These are phyloP conservation scores for Pseudorhombus dupliciocellatus DNA, from an alignment of 2,113 vertebrate species.

Conservation along the genomic window DNA sequence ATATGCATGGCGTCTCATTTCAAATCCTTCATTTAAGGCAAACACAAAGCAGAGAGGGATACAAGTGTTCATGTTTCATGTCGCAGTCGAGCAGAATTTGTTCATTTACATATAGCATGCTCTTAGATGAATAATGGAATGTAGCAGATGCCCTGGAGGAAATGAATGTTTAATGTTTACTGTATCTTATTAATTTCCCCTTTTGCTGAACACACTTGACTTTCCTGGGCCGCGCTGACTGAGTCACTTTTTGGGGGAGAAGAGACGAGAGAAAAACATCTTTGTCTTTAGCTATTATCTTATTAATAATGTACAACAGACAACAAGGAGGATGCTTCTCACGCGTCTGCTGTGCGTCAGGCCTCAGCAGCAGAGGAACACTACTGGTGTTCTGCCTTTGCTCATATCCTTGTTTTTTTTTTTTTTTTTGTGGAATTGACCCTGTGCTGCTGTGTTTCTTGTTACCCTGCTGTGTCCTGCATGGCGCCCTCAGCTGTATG, in stretches of 20 bases:
- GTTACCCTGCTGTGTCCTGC: slow-evolving; percentile 17
- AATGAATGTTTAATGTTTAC: slow-evolving; percentile 72
- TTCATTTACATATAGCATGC: slow-evolving; percentile 64
- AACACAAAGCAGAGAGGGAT: slow-evolving; percentile 25
- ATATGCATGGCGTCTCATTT: slow-evolving; percentile 44
- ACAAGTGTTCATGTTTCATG: slow-evolving; percentile 56
- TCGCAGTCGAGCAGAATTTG: slow-evolving; percentile 57
- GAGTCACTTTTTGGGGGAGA: slow-evolving; percentile 16
- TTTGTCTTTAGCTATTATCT: slow-evolving; percentile 7
- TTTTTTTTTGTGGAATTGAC: neutral
- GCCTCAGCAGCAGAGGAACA: neutral
- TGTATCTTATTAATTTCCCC: slow-evolving; percentile 64
- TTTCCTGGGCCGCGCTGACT: slow-evolving; percentile 27
- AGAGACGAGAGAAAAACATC: slow-evolving; percentile 7
- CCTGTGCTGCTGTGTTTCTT: slow-evolving; percentile 11
- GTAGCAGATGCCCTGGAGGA: slow-evolving; percentile 60
- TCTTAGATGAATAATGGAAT: slow-evolving; percentile 70
- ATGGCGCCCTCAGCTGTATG: neutral
- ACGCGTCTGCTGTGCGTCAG: neutral
- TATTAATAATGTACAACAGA: slow-evolving; percentile 1
- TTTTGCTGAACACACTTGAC: slow-evolving; percentile 54
- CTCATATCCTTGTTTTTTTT: neutral
- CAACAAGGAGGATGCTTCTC: neutral
- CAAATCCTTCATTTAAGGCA: slow-evolving; percentile 29
- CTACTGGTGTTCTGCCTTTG: neutral